phyloP scores from a whole-genome alignment of 2,888 invertebrate genomes.

The Cataglyphis rosenhaueri region DNA sequence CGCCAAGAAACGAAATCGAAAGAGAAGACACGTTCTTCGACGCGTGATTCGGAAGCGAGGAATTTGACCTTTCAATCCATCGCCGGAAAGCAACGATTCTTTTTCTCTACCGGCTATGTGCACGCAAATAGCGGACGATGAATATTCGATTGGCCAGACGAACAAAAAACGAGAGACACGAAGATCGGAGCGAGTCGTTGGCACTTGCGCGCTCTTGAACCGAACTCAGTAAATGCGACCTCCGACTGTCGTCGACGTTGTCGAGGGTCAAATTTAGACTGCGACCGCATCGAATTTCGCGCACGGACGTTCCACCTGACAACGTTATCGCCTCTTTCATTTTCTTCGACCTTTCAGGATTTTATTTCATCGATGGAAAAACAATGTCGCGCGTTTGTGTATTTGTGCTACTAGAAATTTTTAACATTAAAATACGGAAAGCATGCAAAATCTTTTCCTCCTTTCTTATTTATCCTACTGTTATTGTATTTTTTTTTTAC shows the following conservation, averaged over 20 bases:
- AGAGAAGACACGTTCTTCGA: constrained; percentile 14
- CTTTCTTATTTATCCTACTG: not conserved
- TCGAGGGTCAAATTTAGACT: constrained; percentile 82
- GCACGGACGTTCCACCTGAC: constrained; percentile 34
- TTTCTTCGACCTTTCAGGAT: constrained; percentile 5
- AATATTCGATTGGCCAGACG: constrained; percentile 27
- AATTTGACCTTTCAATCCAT: constrained; percentile 29
- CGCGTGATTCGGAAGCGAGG: constrained; percentile 35
- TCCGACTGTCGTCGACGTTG: constrained; percentile 81
- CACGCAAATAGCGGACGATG: constrained; percentile 57
- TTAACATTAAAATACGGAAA: not conserved
- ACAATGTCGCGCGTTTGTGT: not conserved
- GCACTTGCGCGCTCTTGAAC: constrained; percentile 79
- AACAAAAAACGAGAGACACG: constrained; percentile 31
- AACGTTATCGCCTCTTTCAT: constrained; percentile 5
- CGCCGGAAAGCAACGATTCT: constrained; percentile 21
- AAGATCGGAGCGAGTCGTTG: constrained; percentile 56
- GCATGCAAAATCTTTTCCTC: not conserved
- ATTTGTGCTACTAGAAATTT: not conserved
- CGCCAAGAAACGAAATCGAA: constrained; percentile 14
- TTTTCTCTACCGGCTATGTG: constrained; percentile 27
- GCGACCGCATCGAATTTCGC: constrained; percentile 48
- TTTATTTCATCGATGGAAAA: not conserved
- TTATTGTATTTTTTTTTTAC: not conserved
- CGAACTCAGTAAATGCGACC: constrained; percentile 81